Evolutionary conservation across 2,797 vertebrate genomes (phyloP).

Genomic region (Lutjanus argentimaculatus): DNA sequence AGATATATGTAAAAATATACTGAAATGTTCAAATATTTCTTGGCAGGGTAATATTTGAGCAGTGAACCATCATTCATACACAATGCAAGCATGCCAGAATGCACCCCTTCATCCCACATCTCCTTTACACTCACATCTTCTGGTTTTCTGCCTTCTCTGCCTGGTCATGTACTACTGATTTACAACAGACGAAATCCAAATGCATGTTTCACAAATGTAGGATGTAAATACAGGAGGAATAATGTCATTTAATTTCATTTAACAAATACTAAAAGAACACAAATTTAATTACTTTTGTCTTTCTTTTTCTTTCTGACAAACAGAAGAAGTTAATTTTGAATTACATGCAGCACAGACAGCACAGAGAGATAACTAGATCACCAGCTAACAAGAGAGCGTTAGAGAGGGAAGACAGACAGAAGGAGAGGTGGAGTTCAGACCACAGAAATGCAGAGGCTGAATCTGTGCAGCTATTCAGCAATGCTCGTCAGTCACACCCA

Average conservation of each 20-base stretch:
- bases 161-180: background rate
- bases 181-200: background rate
- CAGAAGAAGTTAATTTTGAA: slow-evolving; percentile 10
- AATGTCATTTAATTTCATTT: accelerated
- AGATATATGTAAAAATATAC: background rate
- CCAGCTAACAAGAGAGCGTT: slow-evolving; percentile 29
- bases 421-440: slow-evolving; percentile 67
- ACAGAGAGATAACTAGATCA: slow-evolving; percentile 39
- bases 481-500: slow-evolving; percentile 60
- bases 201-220: background rate
- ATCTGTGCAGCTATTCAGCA: slow-evolving; percentile 64
- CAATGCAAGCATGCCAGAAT: background rate
- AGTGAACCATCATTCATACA: background rate
- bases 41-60: background rate
- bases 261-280: background rate
- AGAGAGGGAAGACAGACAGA: slow-evolving; percentile 35
- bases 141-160: background rate
- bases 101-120: background rate
- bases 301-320: background rate
- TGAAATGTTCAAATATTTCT: background rate
- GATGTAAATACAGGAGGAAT: background rate
- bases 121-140: background rate
- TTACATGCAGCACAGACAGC: background rate
- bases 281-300: background rate
- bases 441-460: slow-evolving; percentile 79